These are phyloP conservation scores for Rhabdomys dilectus DNA, from an alignment of 2,113 vertebrate genomes.

Conservation along the genomic window DNA sequence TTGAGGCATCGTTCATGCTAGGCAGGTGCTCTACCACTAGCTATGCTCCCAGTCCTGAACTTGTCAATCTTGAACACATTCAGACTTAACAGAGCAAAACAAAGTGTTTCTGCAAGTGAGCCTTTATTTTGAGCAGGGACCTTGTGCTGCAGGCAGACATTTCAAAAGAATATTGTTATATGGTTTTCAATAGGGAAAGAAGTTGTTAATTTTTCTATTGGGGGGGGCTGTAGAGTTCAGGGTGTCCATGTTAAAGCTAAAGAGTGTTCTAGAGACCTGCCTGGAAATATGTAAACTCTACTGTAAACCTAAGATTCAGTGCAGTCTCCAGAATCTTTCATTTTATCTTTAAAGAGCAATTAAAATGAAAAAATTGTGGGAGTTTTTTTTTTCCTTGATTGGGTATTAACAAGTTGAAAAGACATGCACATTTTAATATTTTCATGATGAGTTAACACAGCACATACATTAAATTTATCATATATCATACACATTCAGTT, in stretches of 20 bases:
- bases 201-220: neutral
- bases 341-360: constrained; percentile 21
- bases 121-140: neutral
- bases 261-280: neutral
- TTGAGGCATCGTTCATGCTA: neutral
- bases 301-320: neutral
- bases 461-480: neutral
- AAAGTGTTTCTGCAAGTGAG: neutral
- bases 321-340: neutral
- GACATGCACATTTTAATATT: neutral
- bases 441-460: constrained; percentile 1
- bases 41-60: no score
- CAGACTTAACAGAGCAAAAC: neutral
- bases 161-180: neutral
- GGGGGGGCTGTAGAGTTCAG: neutral
- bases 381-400: neutral
- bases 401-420: constrained; percentile 10
- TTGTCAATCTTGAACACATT: neutral
- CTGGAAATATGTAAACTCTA: neutral
- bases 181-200: neutral
- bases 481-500: neutral
- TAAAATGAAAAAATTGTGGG: neutral
- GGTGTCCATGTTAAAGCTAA: neutral
- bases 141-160: neutral
- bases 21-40: neutral